A percentile compares a stretch with the other conserved stretches of the same genome.
These are phyloP conservation scores for Drosophila imparisetae DNA, from an alignment of 2,888 invertebrate genomes.

Conservation along the genomic window DNA sequence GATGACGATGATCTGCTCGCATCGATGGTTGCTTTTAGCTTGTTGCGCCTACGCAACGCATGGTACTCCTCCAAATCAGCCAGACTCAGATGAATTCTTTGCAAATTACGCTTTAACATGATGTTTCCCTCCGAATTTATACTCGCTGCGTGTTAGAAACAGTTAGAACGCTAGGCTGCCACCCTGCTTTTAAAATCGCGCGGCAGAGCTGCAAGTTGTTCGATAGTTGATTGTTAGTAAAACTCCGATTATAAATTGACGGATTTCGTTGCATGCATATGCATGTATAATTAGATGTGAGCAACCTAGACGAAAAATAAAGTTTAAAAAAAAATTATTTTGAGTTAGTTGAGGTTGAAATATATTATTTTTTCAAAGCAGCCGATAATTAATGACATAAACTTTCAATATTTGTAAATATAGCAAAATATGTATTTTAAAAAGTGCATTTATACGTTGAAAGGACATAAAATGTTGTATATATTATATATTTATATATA, in stretches of 20 bases:
- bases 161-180: conserved; percentile 53
- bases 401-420: background rate
- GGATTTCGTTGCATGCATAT: background rate
- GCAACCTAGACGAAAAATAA: background rate
- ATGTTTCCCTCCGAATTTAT: conserved; percentile 6
- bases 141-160: conserved; percentile 22
- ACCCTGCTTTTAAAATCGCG: conserved; percentile 45
- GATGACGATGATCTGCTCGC: conserved; percentile 26
- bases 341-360: background rate
- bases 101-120: conserved; percentile 64
- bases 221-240: conserved; percentile 13
- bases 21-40: conserved; percentile 21
- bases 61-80: conserved; percentile 62
- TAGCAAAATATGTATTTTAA: background rate
- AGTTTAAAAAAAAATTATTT: background rate
- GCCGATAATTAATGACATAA: background rate
- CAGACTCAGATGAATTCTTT: conserved; percentile 52
- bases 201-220: conserved; percentile 48
- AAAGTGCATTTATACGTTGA: background rate
- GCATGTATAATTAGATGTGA: background rate
- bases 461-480: background rate
- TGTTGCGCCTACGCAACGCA: conserved; percentile 48
- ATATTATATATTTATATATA: background rate
- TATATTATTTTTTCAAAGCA: background rate
- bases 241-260: background rate